phyloP scores from a whole-genome alignment of 2,797 vertebrate genomes.

The Chrysocyon brachyurus region DNA sequence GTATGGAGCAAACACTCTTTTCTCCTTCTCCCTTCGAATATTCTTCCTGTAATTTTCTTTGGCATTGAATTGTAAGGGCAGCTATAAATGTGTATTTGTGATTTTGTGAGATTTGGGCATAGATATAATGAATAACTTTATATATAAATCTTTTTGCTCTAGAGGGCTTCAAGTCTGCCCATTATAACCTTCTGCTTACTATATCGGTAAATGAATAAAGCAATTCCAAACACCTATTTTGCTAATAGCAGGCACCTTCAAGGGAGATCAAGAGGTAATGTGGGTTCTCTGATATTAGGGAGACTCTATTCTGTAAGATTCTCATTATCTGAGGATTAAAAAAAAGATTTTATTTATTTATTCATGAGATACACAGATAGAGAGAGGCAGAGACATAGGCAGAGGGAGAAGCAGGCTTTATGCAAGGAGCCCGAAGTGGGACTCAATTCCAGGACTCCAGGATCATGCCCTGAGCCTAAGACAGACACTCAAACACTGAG shows the following conservation, averaged over 20 bases:
- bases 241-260: background rate
- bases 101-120: background rate
- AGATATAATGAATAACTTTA: background rate
- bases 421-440: too few relatives aligned
- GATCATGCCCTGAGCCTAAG: too few relatives aligned
- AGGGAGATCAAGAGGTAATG: background rate
- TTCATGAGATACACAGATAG: too few relatives aligned
- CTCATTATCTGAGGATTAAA: background rate
- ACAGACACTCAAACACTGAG: too few relatives aligned
- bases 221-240: background rate
- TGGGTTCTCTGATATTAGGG: background rate
- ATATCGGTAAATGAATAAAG: background rate
- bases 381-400: too few relatives aligned
- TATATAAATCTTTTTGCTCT: background rate
- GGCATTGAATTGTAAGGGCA: background rate
- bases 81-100: background rate
- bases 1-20: background rate
- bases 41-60: conserved; percentile 11
- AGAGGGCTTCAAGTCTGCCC: background rate
- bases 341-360: too few relatives aligned
- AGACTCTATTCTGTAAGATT: background rate
- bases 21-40: background rate
- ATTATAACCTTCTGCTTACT: background rate
- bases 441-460: too few relatives aligned
- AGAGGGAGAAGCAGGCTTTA: too few relatives aligned